Base-by-base conservation (phyloP, 2,113 vertebrate species). In the Rhinogobius similis region DNA sequence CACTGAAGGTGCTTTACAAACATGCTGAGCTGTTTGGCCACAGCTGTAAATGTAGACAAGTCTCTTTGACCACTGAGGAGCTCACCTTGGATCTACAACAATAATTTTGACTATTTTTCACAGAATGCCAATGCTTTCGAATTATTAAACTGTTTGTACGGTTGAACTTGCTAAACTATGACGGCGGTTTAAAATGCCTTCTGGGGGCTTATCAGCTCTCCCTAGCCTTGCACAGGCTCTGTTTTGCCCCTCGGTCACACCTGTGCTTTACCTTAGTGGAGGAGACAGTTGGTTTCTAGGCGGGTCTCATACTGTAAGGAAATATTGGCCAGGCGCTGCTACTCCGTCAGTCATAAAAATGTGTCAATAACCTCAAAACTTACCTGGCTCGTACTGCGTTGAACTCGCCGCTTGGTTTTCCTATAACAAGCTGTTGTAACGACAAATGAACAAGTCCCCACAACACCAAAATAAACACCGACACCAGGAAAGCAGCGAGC, bases 361-460 rank as follows among this genome's bases (percentile, higher is more conserved):
- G n/a, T 23, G 12, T 27, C 6, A 13, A 0, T 1, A 1, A 36
- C 0, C 0, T 43, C 1, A 7, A 52, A 62, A 61, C 87, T 88
- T 81, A 93, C 93, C 93, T 90, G 12, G 93, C 93, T 81, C 90
- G 83, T 23, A 67, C 38, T 1, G 92, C 87, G 82, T 89, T 91
- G 74, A 94, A 94, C 3, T 92, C 91, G 1, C 86, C 92, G 36
- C 71, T 89, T n/a, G 87, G 76, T 46, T 74, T 84, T 0, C 92
- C 90, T 4, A 93, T 79, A 67, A 94, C 80, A 62, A 94, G 93
- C 82, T 91, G 91, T 72, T 89, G 90, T 32, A 93, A 39, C 3
- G 93, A 94, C 23, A 93, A 67, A 68, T 92, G 91, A 78, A 94
- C 92, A 4, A 93, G 86, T 70, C 62, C 85, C 93, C 93, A 94